Conservation (phyloP, 1,140 invertebrate genomes). For the Diachasma alloeum region DNA sequence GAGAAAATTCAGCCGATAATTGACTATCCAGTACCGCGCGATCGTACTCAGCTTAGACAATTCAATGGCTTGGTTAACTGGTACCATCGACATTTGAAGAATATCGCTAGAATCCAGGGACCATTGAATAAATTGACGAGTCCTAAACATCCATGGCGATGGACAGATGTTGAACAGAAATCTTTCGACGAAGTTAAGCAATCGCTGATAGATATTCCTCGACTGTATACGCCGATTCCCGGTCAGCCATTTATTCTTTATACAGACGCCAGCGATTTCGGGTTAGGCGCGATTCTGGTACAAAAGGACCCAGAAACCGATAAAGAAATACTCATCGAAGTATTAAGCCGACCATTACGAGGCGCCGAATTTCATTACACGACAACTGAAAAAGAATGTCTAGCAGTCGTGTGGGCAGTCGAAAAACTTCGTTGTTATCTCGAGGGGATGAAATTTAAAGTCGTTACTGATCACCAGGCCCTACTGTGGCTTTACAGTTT, state of each 20-base stretch:
- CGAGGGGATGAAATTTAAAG: constrained; percentile 53
- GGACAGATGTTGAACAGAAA: constrained; percentile 35
- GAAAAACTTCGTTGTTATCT: constrained; percentile 60
- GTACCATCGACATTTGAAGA: no score
- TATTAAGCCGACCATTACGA: constrained; percentile 51
- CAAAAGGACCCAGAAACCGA: constrained; percentile 30
- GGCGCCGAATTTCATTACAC: constrained; percentile 41
- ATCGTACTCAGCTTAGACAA: no score
- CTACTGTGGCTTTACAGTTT: constrained; percentile 60
- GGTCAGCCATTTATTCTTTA: no score
- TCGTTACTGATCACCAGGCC: constrained; percentile 62
- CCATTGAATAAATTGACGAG: constrained; percentile 19
- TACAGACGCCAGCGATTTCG: neutral
- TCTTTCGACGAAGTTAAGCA: constrained; percentile 34
- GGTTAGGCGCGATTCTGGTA: constrained; percentile 37
- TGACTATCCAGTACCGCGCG: no score
- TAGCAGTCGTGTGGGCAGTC: constrained; percentile 59
- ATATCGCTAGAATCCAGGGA: constrained; percentile 1
- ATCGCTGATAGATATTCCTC: neutral
- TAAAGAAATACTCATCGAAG: constrained; percentile 47
- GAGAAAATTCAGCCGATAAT: no score
- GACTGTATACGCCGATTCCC: neutral
- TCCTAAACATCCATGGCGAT: constrained; percentile 19
- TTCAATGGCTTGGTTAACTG: no score
- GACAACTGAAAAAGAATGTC: constrained; percentile 61